Conservation (phyloP, 2,113 vertebrate species). For the Calidris pygmaea region DNA sequence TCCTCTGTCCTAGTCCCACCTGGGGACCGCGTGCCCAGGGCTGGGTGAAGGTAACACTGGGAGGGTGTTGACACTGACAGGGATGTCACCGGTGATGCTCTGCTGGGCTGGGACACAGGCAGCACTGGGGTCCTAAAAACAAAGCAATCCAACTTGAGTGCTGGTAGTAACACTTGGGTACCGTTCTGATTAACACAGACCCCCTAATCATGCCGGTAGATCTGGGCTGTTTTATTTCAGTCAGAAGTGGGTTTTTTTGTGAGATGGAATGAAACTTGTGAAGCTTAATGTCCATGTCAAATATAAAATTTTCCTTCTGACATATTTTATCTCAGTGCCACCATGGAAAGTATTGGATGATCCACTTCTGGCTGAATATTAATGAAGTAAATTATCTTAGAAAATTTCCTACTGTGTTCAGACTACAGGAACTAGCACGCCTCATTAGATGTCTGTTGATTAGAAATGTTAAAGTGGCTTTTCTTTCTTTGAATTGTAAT, state of each 20-base stretch:
- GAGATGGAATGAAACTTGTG: neutral
- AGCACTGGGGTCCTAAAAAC: neutral
- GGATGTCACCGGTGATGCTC: neutral
- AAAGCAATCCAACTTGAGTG: neutral
- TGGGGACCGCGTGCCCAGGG: too few species aligned
- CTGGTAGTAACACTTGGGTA: fast-evolving
- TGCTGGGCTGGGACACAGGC: neutral
- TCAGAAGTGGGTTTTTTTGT: neutral
- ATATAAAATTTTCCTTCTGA: constrained; percentile 24
- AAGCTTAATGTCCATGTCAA: constrained; percentile 21
- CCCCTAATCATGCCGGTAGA: too few species aligned
- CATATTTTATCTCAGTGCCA: neutral
- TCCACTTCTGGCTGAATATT: constrained; percentile 68
- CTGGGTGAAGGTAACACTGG: neutral
- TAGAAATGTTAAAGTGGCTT: constrained; percentile 70
- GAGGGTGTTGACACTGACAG: neutral
- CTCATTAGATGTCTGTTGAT: constrained; percentile 76
- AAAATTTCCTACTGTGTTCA: constrained; percentile 67
- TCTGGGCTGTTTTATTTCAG: neutral
- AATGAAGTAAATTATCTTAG: constrained; percentile 71
- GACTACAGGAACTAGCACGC: constrained; percentile 65
- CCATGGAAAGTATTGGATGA: constrained; percentile 43
- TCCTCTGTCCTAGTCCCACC: neutral
- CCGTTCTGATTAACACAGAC: neutral
- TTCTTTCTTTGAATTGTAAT: constrained; percentile 71